These are phyloP conservation scores for Hydrolagus affinis DNA, from an alignment of 2,113 vertebrate species.

Conservation along the genomic window DNA sequence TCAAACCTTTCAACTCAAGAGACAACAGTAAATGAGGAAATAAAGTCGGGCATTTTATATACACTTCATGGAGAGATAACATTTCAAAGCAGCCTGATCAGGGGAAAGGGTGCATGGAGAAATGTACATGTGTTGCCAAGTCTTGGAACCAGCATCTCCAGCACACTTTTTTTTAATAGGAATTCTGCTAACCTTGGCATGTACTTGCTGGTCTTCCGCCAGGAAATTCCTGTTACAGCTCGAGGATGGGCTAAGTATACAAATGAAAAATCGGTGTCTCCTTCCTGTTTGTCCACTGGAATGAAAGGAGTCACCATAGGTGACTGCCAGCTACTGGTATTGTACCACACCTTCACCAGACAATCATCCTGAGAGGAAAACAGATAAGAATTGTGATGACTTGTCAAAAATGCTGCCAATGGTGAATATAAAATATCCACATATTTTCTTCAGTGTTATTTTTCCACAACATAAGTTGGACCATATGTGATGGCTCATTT, in stretches of 20 bases:
- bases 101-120: neutral
- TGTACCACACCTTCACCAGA: slow-evolving; percentile 94
- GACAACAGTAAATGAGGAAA: neutral
- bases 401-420: neutral
- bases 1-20: too few relatives aligned
- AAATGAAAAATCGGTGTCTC: slow-evolving; percentile 81
- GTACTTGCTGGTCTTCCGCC: slow-evolving; percentile 93
- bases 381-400: slow-evolving; percentile 4
- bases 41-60: neutral
- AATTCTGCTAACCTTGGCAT: slow-evolving; percentile 75
- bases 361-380: slow-evolving; percentile 74
- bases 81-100: neutral
- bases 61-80: neutral
- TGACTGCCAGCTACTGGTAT: slow-evolving; percentile 75
- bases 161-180: neutral
- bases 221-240: slow-evolving; percentile 88
- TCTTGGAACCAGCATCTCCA: neutral
- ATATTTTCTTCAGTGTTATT: neutral
- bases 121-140: neutral
- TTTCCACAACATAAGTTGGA: neutral
- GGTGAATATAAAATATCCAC: neutral
- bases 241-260: slow-evolving; percentile 92
- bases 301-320: slow-evolving; percentile 59
- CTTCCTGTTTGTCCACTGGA: slow-evolving; percentile 58
- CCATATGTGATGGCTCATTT: neutral